These are phyloP conservation scores for Leptura quadrifasciata DNA, from an alignment of 2,888 invertebrate species.

Conservation along the genomic window DNA sequence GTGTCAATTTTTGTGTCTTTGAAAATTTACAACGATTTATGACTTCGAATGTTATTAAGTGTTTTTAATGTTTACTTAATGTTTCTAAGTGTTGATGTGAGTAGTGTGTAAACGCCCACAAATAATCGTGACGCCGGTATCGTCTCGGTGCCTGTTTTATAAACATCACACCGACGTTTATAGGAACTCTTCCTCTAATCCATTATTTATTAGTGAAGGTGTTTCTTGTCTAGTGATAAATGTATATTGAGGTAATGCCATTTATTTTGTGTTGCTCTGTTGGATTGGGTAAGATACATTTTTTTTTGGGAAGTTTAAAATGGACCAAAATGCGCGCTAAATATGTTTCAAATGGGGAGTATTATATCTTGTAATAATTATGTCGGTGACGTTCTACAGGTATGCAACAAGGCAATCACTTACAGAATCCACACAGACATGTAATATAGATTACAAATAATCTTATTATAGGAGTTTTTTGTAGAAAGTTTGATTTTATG, in stretches of 20 bases:
- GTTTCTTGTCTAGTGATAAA: slow-evolving; percentile 45
- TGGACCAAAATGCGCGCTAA: neutral
- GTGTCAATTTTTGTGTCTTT: slow-evolving; percentile 53
- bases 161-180: slow-evolving; percentile 35
- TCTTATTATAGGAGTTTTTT: too few relatives aligned
- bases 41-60: slow-evolving; percentile 44
- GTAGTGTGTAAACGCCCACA: slow-evolving; percentile 33
- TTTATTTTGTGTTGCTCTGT: neutral
- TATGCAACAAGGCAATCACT: neutral
- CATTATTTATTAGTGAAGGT: slow-evolving; percentile 44
- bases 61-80: slow-evolving; percentile 40
- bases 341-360: neutral
- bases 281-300: neutral
- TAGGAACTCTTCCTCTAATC: slow-evolving; percentile 24
- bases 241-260: slow-evolving; percentile 44
- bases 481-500: too few relatives aligned
- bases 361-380: neutral
- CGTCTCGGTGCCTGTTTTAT: slow-evolving; percentile 36
- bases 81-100: slow-evolving; percentile 30
- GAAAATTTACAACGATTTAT: slow-evolving; percentile 52
- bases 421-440: too few relatives aligned
- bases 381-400: neutral
- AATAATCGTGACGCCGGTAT: slow-evolving; percentile 26
- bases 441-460: too few relatives aligned
- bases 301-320: neutral